A percentile compares a stretch with the other conserved stretches of the same genome.
Evolutionary conservation across 2,797 vertebrate genomes (phyloP).

Genomic region (Emydoidea blandingii): DNA sequence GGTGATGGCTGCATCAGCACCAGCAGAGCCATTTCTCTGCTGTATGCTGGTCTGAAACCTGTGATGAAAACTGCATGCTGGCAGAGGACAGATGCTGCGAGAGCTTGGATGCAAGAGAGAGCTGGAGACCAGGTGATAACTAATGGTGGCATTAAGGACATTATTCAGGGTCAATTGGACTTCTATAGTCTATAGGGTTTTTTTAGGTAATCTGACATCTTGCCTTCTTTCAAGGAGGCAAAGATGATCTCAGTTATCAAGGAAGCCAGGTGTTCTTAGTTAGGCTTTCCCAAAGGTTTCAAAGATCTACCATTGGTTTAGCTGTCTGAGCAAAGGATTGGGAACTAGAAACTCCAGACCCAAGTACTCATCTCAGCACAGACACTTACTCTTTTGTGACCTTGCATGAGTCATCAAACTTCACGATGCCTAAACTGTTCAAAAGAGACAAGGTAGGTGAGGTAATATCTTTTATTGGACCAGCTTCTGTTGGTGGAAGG

Average conservation of each 20-base stretch:
- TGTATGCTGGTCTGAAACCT: not conserved
- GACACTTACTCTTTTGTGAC: not conserved
- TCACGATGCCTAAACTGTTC: not conserved
- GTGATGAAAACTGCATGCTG: not conserved
- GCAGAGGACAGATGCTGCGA: not conserved
- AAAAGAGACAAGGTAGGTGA: no score
- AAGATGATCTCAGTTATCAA: not conserved
- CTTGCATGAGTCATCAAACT: not conserved
- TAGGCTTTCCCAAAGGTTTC: not conserved
- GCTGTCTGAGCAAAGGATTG: not conserved
- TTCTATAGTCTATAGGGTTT: accelerated
- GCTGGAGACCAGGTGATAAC: not conserved
- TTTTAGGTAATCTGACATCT: not conserved
- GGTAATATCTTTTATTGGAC: no score
- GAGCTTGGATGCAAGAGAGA: not conserved
- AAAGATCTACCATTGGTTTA: not conserved
- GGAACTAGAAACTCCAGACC: not conserved
- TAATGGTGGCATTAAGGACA: not conserved
- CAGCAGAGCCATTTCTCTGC: not conserved
- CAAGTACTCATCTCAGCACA: not conserved
- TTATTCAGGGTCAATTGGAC: not conserved
- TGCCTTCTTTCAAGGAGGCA: not conserved
- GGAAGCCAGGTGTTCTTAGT: not conserved
- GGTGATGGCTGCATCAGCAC: not conserved
- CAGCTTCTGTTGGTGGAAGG: no score